Base-by-base conservation (phyloP, 2,113 vertebrate genomes). In the Amphilophus citrinellus region DNA sequence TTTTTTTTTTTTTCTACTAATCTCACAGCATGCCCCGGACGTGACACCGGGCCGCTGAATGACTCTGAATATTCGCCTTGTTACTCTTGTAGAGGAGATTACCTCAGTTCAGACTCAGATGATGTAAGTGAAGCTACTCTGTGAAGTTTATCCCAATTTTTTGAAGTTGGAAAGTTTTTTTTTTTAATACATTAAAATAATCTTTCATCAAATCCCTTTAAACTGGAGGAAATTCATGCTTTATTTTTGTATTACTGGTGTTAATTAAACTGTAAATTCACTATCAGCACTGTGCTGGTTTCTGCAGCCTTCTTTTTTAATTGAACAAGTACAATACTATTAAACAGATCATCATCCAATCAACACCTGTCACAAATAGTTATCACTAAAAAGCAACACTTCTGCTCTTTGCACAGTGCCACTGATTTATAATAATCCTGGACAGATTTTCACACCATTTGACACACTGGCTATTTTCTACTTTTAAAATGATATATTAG, bases 71-170 rank as follows among this genome's bases (percentile, higher is more conserved):
- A 10, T 44, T 93, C 80, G 1, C 82, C 95, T 68, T 87, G 81
- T 85, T 96, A 91, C 82, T 95, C 94, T 82, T 95, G 94, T 60
- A 86, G 84, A 80, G 88, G 91, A 57, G 94, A 90, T 88, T 94
- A 65, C 87, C 83, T 92, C 61, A 97, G 88, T 89, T 95, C 94
- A 75, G 95, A 95, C 85, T 93, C 95, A n/a, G 92, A 92, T 65
- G 95, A 96, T 65, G 97, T 98, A 91, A 96, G 96, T 90, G 8
- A 47, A 94, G 95, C 79, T 66, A 42, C 9, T 27, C 15, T 9
- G 0, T 20, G 15, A 63, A 5, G 8, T 10, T 73, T 75, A 58
- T 20, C 30, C 13, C 44, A 32, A 27, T 13, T 53, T 57, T n/a
- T 76, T 14, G n/a, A 17, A 59, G 22, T n/a, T 58, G 13, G 10